Conservation (phyloP, 2,113 vertebrate species). For the Paratilapia polleni region DNA sequence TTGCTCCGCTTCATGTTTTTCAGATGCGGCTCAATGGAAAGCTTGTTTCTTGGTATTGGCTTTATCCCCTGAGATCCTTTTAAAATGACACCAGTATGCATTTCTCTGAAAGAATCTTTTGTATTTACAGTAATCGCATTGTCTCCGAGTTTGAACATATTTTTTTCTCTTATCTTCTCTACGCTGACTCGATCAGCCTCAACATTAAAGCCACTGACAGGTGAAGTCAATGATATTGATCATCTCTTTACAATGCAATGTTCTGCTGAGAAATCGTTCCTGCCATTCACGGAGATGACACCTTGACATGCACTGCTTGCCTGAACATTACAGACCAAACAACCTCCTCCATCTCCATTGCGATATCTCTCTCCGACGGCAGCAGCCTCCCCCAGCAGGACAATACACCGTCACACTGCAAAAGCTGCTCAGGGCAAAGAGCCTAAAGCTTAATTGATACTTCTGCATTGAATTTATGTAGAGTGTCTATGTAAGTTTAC, state of each 20-base stretch:
- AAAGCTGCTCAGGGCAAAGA: background rate
- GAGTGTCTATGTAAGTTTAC: background rate
- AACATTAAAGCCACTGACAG: background rate
- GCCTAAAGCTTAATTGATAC: background rate
- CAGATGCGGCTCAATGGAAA: background rate
- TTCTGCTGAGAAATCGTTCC: background rate
- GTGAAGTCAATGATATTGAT: background rate
- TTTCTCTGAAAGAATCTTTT: background rate
- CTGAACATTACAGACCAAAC: background rate
- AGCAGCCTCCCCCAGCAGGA: background rate
- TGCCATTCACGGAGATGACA: background rate
- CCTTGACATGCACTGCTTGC: background rate
- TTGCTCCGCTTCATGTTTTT: constrained; percentile 5
- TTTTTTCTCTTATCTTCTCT: background rate
- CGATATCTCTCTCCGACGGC: background rate
- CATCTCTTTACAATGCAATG: background rate
- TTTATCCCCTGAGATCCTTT: constrained; percentile 6
- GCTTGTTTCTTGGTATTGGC: background rate
- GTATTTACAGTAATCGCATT: background rate
- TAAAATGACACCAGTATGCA: constrained; percentile 1
- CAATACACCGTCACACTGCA: background rate
- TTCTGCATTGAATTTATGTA: background rate
- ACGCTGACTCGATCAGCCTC: background rate
- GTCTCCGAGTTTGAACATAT: background rate
- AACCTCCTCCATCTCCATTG: background rate